These are phyloP conservation scores for Sebastes ruberrimus DNA, from an alignment of 2,797 vertebrate species.

Conservation along the genomic window DNA sequence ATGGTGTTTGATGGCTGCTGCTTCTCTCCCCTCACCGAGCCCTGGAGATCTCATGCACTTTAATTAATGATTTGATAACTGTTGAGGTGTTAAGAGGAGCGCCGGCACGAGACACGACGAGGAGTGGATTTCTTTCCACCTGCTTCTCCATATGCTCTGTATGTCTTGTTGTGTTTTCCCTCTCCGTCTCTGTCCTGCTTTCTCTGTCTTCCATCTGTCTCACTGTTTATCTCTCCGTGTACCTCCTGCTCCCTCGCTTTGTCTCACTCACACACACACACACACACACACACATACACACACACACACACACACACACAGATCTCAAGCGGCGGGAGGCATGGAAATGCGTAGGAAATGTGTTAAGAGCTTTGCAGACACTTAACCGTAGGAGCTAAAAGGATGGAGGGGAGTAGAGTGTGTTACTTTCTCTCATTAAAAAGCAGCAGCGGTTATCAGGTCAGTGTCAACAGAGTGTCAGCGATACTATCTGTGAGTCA, in stretches of 20 bases:
- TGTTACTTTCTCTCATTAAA: constrained; percentile 36
- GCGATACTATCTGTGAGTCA: constrained; percentile 34
- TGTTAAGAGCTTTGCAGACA: background rate
- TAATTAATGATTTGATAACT: constrained; percentile 46
- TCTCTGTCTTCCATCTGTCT: constrained; percentile 34
- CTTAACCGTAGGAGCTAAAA: constrained; percentile 10
- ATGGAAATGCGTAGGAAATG: background rate
- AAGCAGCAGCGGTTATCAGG: constrained; percentile 28
- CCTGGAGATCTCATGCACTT: constrained; percentile 25
- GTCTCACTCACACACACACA: background rate
- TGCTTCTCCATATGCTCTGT: constrained; percentile 37
- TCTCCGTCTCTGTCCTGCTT: constrained; percentile 17
- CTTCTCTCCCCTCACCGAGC: background rate
- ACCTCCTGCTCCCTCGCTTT: background rate
- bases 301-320: background rate
- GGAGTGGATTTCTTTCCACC: constrained; percentile 33
- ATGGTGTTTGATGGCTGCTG: constrained; percentile 4
- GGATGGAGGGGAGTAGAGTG: background rate
- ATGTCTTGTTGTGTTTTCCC: constrained; percentile 3
- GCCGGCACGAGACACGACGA: background rate
- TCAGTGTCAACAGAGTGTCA: constrained; percentile 31
- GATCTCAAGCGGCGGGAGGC: background rate
- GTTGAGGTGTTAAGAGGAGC: constrained; percentile 24
- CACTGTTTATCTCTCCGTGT: constrained; percentile 3
- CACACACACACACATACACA: background rate